Evolutionary conservation across 2,113 vertebrate species (phyloP).

Genomic region (Silurus meridionalis): DNA sequence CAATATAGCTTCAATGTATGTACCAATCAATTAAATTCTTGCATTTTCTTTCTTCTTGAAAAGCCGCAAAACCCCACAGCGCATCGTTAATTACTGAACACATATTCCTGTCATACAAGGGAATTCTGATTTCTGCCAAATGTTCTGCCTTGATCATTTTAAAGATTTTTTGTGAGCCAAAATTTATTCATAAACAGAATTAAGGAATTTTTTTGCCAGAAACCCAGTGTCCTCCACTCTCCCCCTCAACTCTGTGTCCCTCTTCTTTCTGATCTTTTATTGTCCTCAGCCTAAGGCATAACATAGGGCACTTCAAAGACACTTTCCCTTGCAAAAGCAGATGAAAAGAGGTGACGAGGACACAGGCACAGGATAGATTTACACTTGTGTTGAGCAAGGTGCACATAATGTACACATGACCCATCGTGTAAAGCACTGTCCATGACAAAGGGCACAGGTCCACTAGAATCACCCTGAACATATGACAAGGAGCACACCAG

Average conservation of each 20-base stretch:
- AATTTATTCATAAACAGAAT: background rate
- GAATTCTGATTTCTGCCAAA: background rate
- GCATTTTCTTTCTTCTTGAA: background rate
- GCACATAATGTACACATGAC: background rate
- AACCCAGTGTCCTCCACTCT: background rate
- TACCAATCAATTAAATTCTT: background rate
- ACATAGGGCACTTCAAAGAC: slow-evolving; percentile 63
- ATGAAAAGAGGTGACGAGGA: slow-evolving; percentile 58
- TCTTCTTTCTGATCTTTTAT: slow-evolving; percentile 20
- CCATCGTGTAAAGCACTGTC: background rate
- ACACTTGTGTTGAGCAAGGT: slow-evolving; percentile 2
- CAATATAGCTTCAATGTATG: background rate
- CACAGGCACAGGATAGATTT: slow-evolving; percentile 34
- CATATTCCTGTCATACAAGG: background rate
- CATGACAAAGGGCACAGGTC: slow-evolving; percentile 1
- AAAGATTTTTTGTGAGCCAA: background rate
- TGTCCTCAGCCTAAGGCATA: slow-evolving; percentile 60
- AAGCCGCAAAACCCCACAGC: background rate
- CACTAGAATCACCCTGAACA: slow-evolving; percentile 1
- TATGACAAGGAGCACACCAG: slow-evolving; percentile 12
- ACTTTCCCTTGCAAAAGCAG: slow-evolving; percentile 54
- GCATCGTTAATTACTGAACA: background rate
- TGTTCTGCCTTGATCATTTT: background rate
- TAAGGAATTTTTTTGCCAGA: background rate
- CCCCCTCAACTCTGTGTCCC: background rate